phyloP scores from a whole-genome alignment of 2,113 vertebrate species.

The Fregetta grallaria region DNA sequence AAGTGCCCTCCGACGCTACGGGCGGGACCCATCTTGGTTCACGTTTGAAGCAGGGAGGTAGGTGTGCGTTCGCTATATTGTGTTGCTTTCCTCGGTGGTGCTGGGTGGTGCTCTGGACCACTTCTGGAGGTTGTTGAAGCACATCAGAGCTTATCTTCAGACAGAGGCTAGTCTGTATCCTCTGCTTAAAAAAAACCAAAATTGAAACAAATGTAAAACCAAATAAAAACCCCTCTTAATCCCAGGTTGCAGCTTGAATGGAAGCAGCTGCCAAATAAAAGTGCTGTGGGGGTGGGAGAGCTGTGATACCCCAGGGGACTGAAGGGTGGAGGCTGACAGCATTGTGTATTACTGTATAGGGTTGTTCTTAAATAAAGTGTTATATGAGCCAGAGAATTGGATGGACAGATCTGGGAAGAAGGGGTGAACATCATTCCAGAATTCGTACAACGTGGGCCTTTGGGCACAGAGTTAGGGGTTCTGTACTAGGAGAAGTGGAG shows the following conservation, averaged over 20 bases:
- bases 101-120: background rate
- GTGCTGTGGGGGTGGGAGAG: background rate
- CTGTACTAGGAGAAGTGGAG: background rate
- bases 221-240: no score
- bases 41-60: slow-evolving; percentile 87
- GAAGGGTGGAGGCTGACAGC: background rate
- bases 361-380: background rate
- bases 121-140: background rate
- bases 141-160: background rate
- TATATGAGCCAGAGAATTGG: background rate
- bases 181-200: background rate
- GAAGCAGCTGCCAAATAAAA: background rate
- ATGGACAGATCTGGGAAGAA: background rate
- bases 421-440: background rate
- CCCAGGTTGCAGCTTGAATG: background rate
- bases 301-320: background rate
- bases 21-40: slow-evolving; percentile 83
- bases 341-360: background rate
- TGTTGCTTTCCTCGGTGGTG: background rate
- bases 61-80: background rate
- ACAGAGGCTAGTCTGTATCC: background rate
- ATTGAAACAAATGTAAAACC: background rate
- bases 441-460: background rate
- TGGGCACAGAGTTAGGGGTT: background rate
- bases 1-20: slow-evolving; percentile 81